Evolutionary conservation across 2,888 invertebrate genomes (phyloP).

Genomic region (Drosophila buzzatii): DNA sequence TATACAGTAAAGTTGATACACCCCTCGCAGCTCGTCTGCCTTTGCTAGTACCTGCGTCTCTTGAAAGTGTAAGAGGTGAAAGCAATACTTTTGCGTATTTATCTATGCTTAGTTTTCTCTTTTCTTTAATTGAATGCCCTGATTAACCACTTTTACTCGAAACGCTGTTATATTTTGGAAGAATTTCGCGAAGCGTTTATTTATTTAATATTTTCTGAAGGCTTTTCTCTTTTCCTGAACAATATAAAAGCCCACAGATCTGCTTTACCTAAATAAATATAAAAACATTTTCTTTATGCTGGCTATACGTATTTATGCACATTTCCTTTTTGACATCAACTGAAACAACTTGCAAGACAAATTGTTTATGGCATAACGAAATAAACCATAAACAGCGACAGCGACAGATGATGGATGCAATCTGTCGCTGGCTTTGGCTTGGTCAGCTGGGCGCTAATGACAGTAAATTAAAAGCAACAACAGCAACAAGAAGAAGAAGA

Average conservation of each 20-base stretch:
- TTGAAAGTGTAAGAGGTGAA: not conserved
- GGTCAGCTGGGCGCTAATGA: slow-evolving; percentile 31
- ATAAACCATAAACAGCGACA: not conserved
- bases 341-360: slow-evolving; percentile 9
- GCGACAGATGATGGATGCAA: slow-evolving; percentile 18
- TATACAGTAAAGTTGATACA: not conserved
- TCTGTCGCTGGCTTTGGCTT: slow-evolving; percentile 9
- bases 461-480: slow-evolving; percentile 17
- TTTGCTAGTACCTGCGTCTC: not conserved
- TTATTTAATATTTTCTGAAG: not conserved
- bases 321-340: not conserved
- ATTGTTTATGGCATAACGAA: slow-evolving; percentile 21
- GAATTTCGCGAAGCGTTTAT: not conserved
- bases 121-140: not conserved
- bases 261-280: not conserved
- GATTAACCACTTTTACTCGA: not conserved
- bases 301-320: not conserved
- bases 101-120: too few species aligned
- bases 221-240: not conserved
- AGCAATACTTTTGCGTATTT: not conserved
- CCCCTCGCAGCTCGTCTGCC: not conserved
- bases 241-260: not conserved
- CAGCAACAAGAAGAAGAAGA: slow-evolving; percentile 1
- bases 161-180: not conserved
- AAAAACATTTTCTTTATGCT: not conserved